Base-by-base conservation (phyloP, 1,140 invertebrate species). In the Leptinotarsa lineolata region DNA sequence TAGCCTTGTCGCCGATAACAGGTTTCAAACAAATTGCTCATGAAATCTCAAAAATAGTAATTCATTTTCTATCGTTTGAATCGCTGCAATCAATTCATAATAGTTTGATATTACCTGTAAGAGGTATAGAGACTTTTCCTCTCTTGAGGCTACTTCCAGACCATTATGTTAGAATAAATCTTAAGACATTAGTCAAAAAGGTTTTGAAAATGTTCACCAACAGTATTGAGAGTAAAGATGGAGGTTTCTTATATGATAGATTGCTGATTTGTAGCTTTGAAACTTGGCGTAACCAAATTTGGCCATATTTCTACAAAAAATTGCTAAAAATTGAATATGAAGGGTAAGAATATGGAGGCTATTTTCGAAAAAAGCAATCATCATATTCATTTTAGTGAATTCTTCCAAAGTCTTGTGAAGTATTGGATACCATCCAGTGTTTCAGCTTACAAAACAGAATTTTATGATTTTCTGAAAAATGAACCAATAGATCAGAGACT, bases 161-260 rank as follows among this genome's bases (percentile, higher is more conserved):
- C 66, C 39, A 39, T 65, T 48, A 54, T 54, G 44, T 69, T 12
- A 39, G 67, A 8, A 21, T 13, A 30, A 44, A 67, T 66, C 15
- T 54, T 15, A 20, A 59, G 20, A 46, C 58, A 22, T 67, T 77
- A 63, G 46, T 72, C 18, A 68, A 68, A 46, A 75, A 68, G 30
- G 70, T 79, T 12, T 58, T 79, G 18, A 72, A 74, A 63, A 75
- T 74, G 65, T 79, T 79, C 74, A 54, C 22, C 3, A 77, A 72
- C 22, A 79, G 77, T 48, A 73, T 77, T 24, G 78, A 79, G n/a
- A 79, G 73, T 71, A 69, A 74, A 21, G 78, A 79, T 67, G 78
- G 74, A 11, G 72, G 74, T 4, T 74, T 74, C 72, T 72, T 75
- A 22, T 79, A 79, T 44, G 72, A 74, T 68, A 61, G 18, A 3